phyloP scores from a whole-genome alignment of 2,888 invertebrate species.

The Diachrysia chrysitis region DNA sequence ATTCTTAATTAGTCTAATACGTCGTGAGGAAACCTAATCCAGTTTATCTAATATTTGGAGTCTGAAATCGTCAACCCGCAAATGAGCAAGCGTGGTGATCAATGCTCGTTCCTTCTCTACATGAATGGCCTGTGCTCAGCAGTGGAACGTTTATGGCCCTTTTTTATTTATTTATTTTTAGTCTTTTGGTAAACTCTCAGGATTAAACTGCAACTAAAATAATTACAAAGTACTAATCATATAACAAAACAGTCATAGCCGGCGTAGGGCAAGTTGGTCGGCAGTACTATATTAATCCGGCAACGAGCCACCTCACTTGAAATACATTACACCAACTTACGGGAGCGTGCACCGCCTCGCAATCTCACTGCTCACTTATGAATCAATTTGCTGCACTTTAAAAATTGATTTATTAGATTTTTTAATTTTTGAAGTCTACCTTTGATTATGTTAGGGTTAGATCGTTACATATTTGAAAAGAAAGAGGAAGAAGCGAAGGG shows the following conservation, averaged over 20 bases:
- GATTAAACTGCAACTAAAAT: neutral
- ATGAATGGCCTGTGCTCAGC: too few species aligned
- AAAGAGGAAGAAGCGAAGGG: too few species aligned
- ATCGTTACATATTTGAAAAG: too few species aligned
- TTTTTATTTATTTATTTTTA: too few species aligned
- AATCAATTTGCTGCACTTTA: conserved; percentile 66
- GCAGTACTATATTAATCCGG: conserved; percentile 67
- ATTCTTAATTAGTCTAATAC: too few species aligned
- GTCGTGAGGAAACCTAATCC: too few species aligned
- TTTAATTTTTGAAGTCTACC: conserved; percentile 42
- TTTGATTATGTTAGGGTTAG: conserved; percentile 16
- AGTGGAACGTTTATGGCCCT: too few species aligned
- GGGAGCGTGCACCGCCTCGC: conserved; percentile 66
- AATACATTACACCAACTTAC: conserved; percentile 72
- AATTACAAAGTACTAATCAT: neutral
- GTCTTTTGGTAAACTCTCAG: too few species aligned
- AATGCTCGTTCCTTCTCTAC: too few species aligned
- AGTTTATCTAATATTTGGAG: too few species aligned
- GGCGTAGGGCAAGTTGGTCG: conserved; percentile 53
- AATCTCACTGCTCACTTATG: conserved; percentile 61
- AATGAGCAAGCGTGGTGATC: too few species aligned
- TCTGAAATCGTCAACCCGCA: too few species aligned
- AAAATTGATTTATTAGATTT: conserved; percentile 52
- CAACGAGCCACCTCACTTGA: conserved; percentile 66
- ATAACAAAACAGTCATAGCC: conserved; percentile 40